Evolutionary conservation across 1,140 invertebrate species (phyloP), one percentile per base, ranked within the genome.

Genomic region (Physella acuta): DNA sequence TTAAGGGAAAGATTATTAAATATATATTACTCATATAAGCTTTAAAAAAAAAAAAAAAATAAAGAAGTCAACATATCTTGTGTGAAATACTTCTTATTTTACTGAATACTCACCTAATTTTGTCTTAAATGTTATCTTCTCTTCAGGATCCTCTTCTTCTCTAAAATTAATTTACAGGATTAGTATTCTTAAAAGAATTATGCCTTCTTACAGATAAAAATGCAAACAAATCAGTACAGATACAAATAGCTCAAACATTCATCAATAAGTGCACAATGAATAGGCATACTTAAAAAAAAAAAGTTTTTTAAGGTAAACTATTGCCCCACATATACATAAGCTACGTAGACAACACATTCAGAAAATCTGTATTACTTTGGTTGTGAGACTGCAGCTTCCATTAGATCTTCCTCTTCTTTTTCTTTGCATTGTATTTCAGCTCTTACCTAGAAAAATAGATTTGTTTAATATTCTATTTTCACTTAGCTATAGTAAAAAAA

Each of bases 401-500:
- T 89, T 79, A 93, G 91, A 26, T 92, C 89, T 76, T 95, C 93
- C 79, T 94, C 91, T 81, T 96, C 94, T 37, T 89, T 87, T 78
- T 94, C 92, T 70, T 92, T 91, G 2, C 88, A 88, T 8, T 89
- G 88, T 72, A 95, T 93, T 86, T 95, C 93, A 75, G 91, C 93
- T 78, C 81, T 78, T 4, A 89, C 88, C 86, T 87, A 61, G 4
- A 52, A 61, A 62, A 70, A n/a, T 53, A 53, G n/a, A 33, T 3
- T 16, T 60, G 1, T 28, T 67, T 33, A 61, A 24, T 31, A 63
- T 17, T 60, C 14, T 3, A n/a, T 3, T 63, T 63, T 63, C 14
- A 11, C 5, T 44, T 49, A 63, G 0, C 1, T 8, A 62, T 11
- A 62, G 20, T 62, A 37, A 17, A 0, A 37, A 62, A 24, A 37